phyloP scores from a whole-genome alignment of 2,888 invertebrate species.

The Balanococcus diminutus region DNA sequence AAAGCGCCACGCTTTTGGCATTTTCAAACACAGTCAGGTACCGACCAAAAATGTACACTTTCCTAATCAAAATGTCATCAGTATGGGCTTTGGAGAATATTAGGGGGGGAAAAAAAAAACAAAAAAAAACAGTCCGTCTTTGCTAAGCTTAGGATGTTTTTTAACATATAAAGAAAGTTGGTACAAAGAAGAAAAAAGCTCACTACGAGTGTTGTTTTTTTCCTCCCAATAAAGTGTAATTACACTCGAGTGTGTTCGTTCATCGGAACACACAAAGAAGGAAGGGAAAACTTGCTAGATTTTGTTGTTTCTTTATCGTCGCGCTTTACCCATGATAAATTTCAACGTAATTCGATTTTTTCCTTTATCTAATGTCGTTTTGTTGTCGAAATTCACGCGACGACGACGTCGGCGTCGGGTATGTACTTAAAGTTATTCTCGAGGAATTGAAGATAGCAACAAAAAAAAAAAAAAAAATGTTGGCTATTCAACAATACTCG shows the following conservation, averaged over 20 bases:
- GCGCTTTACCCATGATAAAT: not conserved
- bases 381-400: not conserved
- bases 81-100: not conserved
- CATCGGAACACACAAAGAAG: not conserved
- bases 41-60: not conserved
- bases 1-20: not conserved
- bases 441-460: not conserved
- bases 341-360: not conserved
- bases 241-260: not conserved
- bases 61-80: conserved; percentile 6
- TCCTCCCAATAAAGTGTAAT: not conserved
- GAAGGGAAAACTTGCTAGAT: not conserved
- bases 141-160: not conserved
- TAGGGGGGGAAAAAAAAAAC: not conserved
- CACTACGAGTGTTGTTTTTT: not conserved
- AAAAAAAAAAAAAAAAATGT: no score
- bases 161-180: not conserved
- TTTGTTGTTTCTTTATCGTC: not conserved
- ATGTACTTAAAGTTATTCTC: not conserved
- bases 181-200: not conserved
- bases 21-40: not conserved
- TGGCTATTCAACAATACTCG: not conserved
- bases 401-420: not conserved
- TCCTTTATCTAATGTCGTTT: not conserved
- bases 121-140: not conserved